Evolutionary conservation across 2,113 vertebrate species (phyloP).

Genomic region (Gallinago paraguaiae): DNA sequence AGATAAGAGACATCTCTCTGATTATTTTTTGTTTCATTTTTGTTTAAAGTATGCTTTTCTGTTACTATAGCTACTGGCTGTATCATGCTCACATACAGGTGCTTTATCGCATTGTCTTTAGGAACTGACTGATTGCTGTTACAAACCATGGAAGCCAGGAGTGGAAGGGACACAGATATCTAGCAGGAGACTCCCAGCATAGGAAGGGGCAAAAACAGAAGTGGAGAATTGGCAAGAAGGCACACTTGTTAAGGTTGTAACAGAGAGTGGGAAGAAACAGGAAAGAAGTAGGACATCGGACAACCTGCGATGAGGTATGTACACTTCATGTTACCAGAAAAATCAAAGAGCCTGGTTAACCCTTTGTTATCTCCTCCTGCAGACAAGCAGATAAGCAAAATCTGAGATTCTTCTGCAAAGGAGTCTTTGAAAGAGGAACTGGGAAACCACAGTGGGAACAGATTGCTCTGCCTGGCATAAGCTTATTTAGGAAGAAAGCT

Average conservation of each 20-base stretch:
- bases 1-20: background rate
- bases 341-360: background rate
- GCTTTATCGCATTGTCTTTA: background rate
- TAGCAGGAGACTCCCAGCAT: background rate
- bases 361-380: background rate
- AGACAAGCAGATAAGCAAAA: background rate
- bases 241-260: background rate
- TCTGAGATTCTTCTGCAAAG: background rate
- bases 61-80: slow-evolving; percentile 54
- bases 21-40: background rate
- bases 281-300: background rate
- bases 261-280: background rate
- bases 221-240: background rate
- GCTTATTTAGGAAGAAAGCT: background rate
- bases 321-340: background rate
- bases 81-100: background rate
- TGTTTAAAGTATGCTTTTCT: background rate
- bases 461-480: background rate
- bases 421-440: background rate
- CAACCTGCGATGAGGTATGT: background rate
- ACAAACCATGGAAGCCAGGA: background rate
- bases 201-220: background rate
- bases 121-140: background rate
- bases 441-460: background rate
- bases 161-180: background rate